These are phyloP conservation scores for Phyllotreta cruciferae DNA, from an alignment of 2,888 invertebrate species.

Conservation along the genomic window DNA sequence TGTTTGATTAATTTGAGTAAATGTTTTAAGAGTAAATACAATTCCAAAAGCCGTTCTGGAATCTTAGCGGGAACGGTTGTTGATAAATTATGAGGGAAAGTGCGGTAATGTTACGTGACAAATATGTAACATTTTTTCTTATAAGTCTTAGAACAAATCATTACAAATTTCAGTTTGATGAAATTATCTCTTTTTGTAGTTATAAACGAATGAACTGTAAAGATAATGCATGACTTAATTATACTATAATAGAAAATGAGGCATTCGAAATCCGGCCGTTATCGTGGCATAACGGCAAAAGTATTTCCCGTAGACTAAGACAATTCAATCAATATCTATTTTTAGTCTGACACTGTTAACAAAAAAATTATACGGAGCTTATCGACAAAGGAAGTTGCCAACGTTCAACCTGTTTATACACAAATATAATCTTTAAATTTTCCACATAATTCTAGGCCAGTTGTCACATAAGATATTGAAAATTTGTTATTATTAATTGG, in stretches of 20 bases:
- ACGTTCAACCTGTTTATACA: constrained; percentile 21
- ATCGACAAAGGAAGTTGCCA: constrained; percentile 23
- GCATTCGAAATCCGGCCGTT: neutral
- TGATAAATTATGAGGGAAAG: constrained; percentile 9
- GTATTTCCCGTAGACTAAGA: constrained; percentile 20
- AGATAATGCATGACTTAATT: too few species aligned
- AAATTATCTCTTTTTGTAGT: too few species aligned
- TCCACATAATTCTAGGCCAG: constrained; percentile 13
- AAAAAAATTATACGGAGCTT: constrained; percentile 14
- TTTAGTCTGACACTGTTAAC: constrained; percentile 18
- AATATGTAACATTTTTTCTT: too few species aligned
- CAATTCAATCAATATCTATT: constrained; percentile 25
- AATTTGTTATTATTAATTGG: too few species aligned
- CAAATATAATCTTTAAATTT: constrained; percentile 15
- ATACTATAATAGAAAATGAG: too few species aligned
- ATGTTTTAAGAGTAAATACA: constrained; percentile 12
- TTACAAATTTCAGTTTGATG: too few species aligned
- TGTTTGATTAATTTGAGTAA: constrained; percentile 18
- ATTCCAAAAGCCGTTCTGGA: constrained; percentile 1
- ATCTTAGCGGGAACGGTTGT: constrained; percentile 1
- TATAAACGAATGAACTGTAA: too few species aligned
- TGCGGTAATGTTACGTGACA: neutral
- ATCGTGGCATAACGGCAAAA: constrained; percentile 3
- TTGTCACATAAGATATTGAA: neutral
- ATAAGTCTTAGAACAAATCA: too few species aligned